Percentiles rank a stretch among this genome's conserved stretches.
phyloP scores from a whole-genome alignment of 2,888 invertebrate genomes.

The Stenchaetothrips biformis region DNA sequence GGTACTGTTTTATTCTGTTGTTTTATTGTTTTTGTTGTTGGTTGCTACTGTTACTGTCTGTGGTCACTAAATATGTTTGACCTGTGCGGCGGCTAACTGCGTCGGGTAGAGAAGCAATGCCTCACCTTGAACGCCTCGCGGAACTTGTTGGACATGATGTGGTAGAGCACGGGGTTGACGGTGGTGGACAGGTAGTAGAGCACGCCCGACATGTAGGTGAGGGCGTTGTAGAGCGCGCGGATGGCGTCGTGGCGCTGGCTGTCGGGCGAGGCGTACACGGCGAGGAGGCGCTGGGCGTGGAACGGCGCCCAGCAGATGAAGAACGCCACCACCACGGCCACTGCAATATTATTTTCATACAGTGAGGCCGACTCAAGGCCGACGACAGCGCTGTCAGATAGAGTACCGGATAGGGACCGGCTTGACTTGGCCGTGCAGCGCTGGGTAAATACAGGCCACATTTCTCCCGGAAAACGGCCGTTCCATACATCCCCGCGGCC shows the following conservation, averaged over 20 bases:
- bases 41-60: too few relatives aligned
- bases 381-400: not conserved
- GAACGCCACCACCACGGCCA: constrained; percentile 77
- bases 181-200: constrained; percentile 64
- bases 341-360: constrained; percentile 48
- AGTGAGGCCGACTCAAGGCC: not conserved
- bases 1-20: too few relatives aligned
- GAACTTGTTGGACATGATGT: constrained; percentile 67
- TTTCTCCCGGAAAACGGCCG: not conserved
- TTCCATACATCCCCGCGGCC: not conserved
- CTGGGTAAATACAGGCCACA: not conserved
- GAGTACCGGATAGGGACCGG: not conserved
- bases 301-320: constrained; percentile 89
- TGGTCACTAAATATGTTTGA: too few relatives aligned
- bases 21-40: too few relatives aligned
- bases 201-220: constrained; percentile 61
- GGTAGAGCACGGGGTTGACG: constrained; percentile 65
- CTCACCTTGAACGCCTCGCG: constrained; percentile 62
- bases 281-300: constrained; percentile 82
- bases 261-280: constrained; percentile 62
- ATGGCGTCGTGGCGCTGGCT: constrained; percentile 51
- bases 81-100: too few relatives aligned
- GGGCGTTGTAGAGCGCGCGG: constrained; percentile 47
- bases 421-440: not conserved
- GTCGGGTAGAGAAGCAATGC: too few relatives aligned